A percentile compares a stretch with the other conserved stretches of the same genome.
Evolutionary conservation across 2,888 invertebrate species (phyloP).

Genomic region (Harpalus rubripes): DNA sequence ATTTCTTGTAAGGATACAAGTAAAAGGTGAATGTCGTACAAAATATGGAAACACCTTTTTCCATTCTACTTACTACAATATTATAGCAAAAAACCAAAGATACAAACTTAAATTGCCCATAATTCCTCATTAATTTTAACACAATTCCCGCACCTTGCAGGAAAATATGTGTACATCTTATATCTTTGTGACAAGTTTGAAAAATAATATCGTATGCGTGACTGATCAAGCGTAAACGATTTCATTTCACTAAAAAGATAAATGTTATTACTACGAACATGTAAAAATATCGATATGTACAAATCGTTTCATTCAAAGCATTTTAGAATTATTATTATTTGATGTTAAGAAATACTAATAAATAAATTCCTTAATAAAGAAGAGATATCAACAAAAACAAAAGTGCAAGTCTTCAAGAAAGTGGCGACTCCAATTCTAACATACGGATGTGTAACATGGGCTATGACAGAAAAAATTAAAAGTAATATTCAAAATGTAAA

Average conservation of each 20-base stretch:
- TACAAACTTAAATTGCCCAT: slow-evolving; percentile 2
- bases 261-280: too few relatives aligned
- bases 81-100: neutral
- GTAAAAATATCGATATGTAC: too few relatives aligned
- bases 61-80: neutral
- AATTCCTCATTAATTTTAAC: slow-evolving; percentile 29
- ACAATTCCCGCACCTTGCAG: slow-evolving; percentile 9
- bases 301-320: too few relatives aligned
- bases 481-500: too few relatives aligned
- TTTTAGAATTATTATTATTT: too few relatives aligned
- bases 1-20: slow-evolving; percentile 2
- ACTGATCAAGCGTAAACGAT: slow-evolving; percentile 28
- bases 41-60: slow-evolving; percentile 2
- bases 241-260: slow-evolving; percentile 14
- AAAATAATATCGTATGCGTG: slow-evolving; percentile 48
- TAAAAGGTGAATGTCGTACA: neutral
- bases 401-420: too few relatives aligned
- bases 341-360: too few relatives aligned
- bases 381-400: too few relatives aligned
- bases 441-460: too few relatives aligned
- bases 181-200: slow-evolving; percentile 46
- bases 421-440: too few relatives aligned
- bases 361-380: too few relatives aligned
- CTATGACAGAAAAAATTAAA: too few relatives aligned
- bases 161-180: slow-evolving; percentile 17